Evolutionary conservation across 2,797 vertebrate species (phyloP).

Genomic region (Poeciliopsis infans): DNA sequence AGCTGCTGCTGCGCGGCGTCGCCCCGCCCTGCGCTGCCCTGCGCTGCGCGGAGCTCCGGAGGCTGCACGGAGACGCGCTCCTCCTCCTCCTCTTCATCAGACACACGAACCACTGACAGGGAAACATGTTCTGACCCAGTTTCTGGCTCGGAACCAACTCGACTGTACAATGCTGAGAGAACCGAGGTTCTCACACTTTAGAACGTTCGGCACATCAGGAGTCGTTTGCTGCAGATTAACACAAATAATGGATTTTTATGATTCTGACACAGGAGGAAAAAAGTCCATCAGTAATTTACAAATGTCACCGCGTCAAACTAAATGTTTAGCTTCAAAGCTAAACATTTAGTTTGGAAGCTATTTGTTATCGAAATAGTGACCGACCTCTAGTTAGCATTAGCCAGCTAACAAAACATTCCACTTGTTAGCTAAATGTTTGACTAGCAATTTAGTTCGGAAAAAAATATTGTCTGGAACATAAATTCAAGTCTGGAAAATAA

Average conservation of each 20-base stretch:
- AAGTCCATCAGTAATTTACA: background rate
- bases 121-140: background rate
- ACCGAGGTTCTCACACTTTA: too few species aligned
- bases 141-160: background rate
- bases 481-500: too few species aligned
- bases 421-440: too few species aligned
- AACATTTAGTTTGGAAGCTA: background rate
- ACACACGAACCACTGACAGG: background rate
- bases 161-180: background rate
- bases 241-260: background rate
- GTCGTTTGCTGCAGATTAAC: background rate
- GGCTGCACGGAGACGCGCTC: conserved; percentile 35
- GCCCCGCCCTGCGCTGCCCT: conserved; percentile 65
- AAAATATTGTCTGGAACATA: too few species aligned
- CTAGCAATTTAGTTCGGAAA: too few species aligned
- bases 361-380: too few species aligned
- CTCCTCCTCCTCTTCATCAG: conserved; percentile 1
- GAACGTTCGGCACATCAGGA: too few species aligned
- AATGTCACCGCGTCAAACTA: background rate
- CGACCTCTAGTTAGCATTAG: too few species aligned
- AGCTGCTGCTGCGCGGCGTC: conserved; percentile 54
- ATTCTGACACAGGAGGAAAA: background rate
- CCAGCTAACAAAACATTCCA: too few species aligned
- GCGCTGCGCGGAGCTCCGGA: conserved; percentile 51
- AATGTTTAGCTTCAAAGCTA: background rate